Evolutionary conservation across 2,113 vertebrate species (phyloP).

Genomic region (Malurus cyaneus): DNA sequence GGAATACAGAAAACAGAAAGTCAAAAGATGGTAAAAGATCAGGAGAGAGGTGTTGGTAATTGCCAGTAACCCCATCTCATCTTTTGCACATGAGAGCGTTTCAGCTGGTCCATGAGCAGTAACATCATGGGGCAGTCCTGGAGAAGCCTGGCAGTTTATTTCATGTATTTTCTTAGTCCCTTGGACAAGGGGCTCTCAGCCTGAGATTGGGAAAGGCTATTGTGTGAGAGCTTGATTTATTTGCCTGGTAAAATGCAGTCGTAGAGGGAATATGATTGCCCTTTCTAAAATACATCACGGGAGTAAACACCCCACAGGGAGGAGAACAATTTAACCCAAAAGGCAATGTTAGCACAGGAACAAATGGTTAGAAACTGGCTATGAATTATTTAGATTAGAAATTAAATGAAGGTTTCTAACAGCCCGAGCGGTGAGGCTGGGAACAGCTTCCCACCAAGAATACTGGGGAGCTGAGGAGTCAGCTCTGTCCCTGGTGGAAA

Average conservation of each 20-base stretch:
- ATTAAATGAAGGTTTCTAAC: constrained; percentile 12
- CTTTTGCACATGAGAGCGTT: background rate
- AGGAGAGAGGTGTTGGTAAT: background rate
- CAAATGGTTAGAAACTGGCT: constrained; percentile 31
- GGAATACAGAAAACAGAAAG: background rate
- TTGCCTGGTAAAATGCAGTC: constrained; percentile 13
- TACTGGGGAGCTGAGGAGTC: background rate
- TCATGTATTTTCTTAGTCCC: background rate
- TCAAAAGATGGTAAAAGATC: background rate
- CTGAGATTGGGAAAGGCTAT: background rate
- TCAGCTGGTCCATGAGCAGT: background rate
- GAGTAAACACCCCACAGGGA: constrained; percentile 34
- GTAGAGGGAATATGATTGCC: constrained; percentile 38
- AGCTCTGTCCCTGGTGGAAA: background rate
- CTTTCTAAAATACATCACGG: constrained; percentile 18
- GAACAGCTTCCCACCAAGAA: background rate
- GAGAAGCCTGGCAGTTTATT: background rate
- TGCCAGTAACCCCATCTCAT: background rate
- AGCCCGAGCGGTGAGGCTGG: background rate
- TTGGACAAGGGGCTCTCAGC: background rate
- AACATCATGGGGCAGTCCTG: background rate
- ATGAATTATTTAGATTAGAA: constrained; percentile 50
- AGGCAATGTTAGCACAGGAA: constrained; percentile 33
- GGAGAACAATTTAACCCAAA: constrained; percentile 43
- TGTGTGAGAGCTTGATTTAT: constrained; percentile 6